Base-by-base conservation (phyloP, 2,797 vertebrate genomes). In the Xiphorhynchus erythropygius region DNA sequence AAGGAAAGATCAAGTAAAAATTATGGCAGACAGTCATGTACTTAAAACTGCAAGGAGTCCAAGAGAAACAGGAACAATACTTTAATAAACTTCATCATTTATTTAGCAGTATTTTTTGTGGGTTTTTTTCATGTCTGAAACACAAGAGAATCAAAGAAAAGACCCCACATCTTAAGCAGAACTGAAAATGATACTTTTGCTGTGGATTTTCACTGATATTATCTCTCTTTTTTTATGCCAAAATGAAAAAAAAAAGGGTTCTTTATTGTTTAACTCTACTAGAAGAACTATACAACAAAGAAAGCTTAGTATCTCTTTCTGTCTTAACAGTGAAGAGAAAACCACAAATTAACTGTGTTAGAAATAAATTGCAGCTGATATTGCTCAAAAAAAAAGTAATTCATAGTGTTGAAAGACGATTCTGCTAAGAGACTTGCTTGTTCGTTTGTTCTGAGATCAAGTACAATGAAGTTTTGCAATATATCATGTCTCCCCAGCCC, bases 401-500 rank as follows among this genome's bases (percentile, higher is more conserved):
- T 81, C 32, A 35, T 80, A 41, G 37, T 5, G 17, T 27, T 93
- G 92, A 95, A 96, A 94, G 60, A 88, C 86, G 62, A 86, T 84
- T 95, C 76, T 94, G 60, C 39, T 52, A 77, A 82, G 47, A 93
- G 32, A 64, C 19, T 89, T 63, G 8, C 68, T 64, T 87, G 80
- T 93, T 92, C 84, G 62, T 87, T 92, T 88, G n/a, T 90, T 93
- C 37, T 53, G 53, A 50, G 41, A 81, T n/a, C 62, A 67, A 27
- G 74, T 85, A 62, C 69, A 76, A 69, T 60, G 27, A 93, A 92
- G 41, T 84, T 74, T n/a, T 27, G 35, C 44, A 81, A 50, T 77
- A 47, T 14, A 87, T 75, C 78, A 93, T 50, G 69, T 77, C 17
- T 14, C 33, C 30, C 7, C 60, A 80, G 42, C 27, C 33, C 16